Evolutionary conservation across 2,888 invertebrate genomes (phyloP).

Genomic region (Xestia xanthographa): DNA sequence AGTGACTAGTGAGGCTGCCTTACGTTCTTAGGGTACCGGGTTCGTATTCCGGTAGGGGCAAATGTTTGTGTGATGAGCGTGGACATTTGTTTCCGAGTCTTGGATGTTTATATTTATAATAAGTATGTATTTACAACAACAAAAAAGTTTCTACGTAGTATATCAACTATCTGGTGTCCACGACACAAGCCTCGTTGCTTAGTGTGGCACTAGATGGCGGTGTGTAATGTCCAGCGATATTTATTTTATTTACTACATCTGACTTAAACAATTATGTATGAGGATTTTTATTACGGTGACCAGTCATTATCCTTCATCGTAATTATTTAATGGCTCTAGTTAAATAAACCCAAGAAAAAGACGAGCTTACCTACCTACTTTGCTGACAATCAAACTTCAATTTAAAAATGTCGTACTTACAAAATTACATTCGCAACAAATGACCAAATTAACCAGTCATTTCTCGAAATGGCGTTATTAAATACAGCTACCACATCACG

Average conservation of each 20-base stretch:
- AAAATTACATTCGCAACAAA: slow-evolving; percentile 63
- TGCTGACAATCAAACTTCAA: neutral
- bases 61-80: too few species aligned
- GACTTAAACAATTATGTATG: neutral
- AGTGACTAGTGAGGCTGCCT: too few species aligned
- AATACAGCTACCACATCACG: slow-evolving; percentile 69
- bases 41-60: too few species aligned
- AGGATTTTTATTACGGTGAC: neutral
- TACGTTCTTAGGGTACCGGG: too few species aligned
- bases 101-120: too few species aligned
- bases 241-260: neutral
- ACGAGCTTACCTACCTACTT: neutral
- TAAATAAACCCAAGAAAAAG: neutral
- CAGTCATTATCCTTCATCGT: neutral
- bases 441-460: slow-evolving; percentile 66
- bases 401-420: slow-evolving; percentile 42
- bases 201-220: too few species aligned
- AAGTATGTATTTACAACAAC: too few species aligned
- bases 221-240: too few species aligned
- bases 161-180: too few species aligned
- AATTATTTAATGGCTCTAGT: neutral
- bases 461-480: slow-evolving; percentile 68
- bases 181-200: too few species aligned
- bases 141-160: too few species aligned
- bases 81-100: too few species aligned